Base-by-base conservation (phyloP, 1,140 invertebrate genomes). In the Thaumetopoea pityocampa region DNA sequence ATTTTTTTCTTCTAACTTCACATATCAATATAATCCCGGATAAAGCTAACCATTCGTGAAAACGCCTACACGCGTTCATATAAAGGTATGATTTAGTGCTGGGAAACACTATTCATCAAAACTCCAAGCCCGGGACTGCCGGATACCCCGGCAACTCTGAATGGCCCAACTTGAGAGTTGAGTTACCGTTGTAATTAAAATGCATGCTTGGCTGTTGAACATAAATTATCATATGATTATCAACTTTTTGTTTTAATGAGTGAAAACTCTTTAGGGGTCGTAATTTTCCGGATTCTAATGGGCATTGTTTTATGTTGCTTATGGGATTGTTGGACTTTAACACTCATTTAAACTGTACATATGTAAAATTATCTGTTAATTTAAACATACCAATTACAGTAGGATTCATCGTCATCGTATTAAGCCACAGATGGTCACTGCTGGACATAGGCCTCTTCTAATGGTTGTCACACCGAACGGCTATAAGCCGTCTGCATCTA, bases 131-230 rank as follows among this genome's bases (percentile, higher is more conserved):
- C n/a, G n/a, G 37, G 46, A 11, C 28, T 45, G 10, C 49, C 44
- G 58, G 46, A 54, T 46, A 43, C 14, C 42, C n/a, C 38, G 48
- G 28, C 27, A 32, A 51, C 38, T 22, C 22, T 18, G 43, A 57
- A 53, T 36, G 49, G 50, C 43, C 45, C 45, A 49, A 60, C 52
- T 63, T 52, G 51, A 27, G 35, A 49, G 44, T 49, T 53, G 51
- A 64, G 40, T 58, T 60, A 60, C 52, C 30, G 52, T 50, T 29
- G 34, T 48, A 63, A 63, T 67, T 64, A 67, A 67, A 67, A 64
- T 64, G 51, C 64, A 56, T 51, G 45, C 48, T 18, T 23, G 42
- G 42, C 32, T 42, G 42, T 43, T 49, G 15, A 28, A 30, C 35
- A 44, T 43, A 43, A 44, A 44, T 51, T 41, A 41, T 32, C 37